Percentiles rank a stretch among this genome's conserved stretches.
Evolutionary conservation across 2,797 vertebrate species (phyloP).

Genomic region (Chaetodon trifasciatus): DNA sequence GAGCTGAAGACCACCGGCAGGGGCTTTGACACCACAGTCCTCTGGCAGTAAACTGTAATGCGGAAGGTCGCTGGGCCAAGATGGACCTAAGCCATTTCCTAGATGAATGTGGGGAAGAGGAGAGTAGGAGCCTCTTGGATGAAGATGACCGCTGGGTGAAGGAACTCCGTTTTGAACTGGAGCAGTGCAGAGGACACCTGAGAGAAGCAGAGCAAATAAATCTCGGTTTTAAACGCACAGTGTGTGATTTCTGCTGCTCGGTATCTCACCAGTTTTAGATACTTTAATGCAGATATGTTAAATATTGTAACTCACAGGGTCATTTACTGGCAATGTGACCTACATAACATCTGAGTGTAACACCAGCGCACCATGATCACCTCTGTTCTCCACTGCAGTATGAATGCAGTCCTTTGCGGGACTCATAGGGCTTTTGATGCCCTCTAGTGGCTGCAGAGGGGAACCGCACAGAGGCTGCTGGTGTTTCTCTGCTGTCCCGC

Average conservation of each 20-base stretch:
- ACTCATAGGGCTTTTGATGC: conserved; percentile 51
- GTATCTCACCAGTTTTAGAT: too few species aligned
- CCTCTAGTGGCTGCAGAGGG: conserved; percentile 68
- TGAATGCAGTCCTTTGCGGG: conserved; percentile 65
- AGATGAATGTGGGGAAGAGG: conserved; percentile 79
- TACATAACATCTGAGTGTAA: neutral
- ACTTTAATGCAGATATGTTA: too few species aligned
- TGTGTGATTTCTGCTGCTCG: too few species aligned
- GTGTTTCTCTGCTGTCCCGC: conserved; percentile 53
- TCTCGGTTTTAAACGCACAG: neutral
- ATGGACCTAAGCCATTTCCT: conserved; percentile 75
- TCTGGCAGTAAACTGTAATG: conserved; percentile 66
- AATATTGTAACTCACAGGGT: neutral
- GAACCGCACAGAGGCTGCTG: conserved; percentile 59
- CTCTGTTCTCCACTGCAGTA: conserved; percentile 70
- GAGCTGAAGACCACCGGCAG: conserved; percentile 53
- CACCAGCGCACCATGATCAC: conserved; percentile 46
- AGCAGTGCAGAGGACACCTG: conserved; percentile 78
- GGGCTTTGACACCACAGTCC: conserved; percentile 49
- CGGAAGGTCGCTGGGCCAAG: conserved; percentile 75
- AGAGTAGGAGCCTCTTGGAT: conserved; percentile 67
- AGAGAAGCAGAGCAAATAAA: conserved; percentile 26
- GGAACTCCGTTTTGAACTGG: conserved; percentile 76
- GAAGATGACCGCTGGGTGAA: conserved; percentile 59
- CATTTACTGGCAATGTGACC: neutral